Evolutionary conservation across 2,113 vertebrate species (phyloP).

Genomic region (Menura novaehollandiae): DNA sequence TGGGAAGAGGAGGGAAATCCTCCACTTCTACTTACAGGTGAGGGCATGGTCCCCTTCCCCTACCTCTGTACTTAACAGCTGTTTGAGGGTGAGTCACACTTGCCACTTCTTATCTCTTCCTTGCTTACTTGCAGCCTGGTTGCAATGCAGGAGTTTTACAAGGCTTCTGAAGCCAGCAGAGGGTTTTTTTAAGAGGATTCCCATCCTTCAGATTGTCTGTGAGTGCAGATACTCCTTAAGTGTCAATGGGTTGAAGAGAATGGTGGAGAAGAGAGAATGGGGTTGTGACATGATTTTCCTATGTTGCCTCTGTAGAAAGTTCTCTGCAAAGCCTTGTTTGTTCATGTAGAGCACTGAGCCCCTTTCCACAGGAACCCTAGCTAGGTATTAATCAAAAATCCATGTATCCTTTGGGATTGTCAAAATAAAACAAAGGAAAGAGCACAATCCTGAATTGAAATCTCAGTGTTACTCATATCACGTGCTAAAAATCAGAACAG

Average conservation of each 20-base stretch:
- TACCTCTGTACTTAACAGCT: background rate
- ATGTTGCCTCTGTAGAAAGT: background rate
- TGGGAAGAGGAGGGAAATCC: background rate
- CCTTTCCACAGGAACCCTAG: background rate
- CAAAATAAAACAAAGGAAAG: background rate
- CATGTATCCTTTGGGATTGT: background rate
- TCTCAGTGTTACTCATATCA: background rate
- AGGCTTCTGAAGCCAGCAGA: background rate
- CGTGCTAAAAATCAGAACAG: background rate
- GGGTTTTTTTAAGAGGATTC: background rate
- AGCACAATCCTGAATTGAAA: background rate
- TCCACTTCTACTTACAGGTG: background rate
- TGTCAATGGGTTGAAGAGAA: background rate
- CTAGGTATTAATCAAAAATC: background rate
- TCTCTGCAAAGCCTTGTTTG: background rate
- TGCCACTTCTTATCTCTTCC: background rate
- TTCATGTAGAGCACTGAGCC: background rate
- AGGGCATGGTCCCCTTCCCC: background rate
- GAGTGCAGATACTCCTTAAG: background rate
- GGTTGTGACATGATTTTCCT: background rate
- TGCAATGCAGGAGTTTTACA: background rate
- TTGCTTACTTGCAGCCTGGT: background rate
- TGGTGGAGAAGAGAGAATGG: background rate
- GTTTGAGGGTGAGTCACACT: background rate
- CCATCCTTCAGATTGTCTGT: background rate